Evolutionary conservation across 2,888 invertebrate genomes (phyloP).

Genomic region (Epistrophe grossulariae): DNA sequence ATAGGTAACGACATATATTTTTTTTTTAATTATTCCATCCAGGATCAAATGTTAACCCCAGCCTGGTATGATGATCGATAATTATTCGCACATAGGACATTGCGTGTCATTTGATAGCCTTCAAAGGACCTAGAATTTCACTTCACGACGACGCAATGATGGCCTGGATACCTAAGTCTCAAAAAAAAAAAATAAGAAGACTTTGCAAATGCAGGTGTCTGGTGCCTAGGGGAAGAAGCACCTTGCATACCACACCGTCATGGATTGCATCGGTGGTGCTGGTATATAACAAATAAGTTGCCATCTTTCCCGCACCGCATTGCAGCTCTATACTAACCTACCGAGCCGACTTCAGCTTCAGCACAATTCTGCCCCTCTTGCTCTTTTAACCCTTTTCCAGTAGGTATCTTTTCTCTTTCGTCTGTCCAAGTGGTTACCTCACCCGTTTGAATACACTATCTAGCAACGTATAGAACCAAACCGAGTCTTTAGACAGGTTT

Average conservation of each 20-base stretch:
- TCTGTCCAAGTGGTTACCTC: conserved; percentile 61
- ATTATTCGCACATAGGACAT: conserved; percentile 52
- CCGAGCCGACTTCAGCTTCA: conserved; percentile 14
- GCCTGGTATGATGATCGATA: conserved; percentile 42
- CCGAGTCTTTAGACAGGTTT: conserved; percentile 67
- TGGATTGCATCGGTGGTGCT: conserved; percentile 45
- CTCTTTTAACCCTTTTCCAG: conserved; percentile 29
- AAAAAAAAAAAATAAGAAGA: conserved; percentile 10
- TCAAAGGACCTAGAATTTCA: conserved; percentile 69
- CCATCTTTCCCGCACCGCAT: conserved; percentile 30
- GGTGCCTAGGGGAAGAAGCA: conserved; percentile 61
- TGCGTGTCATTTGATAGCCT: conserved; percentile 74
- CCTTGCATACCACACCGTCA: conserved; percentile 70
- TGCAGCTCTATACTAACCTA: neutral
- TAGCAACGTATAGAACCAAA: conserved; percentile 58
- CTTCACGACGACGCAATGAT: conserved; percentile 20
- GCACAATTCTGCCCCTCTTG: conserved; percentile 7
- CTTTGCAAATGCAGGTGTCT: conserved; percentile 71
- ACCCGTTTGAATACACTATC: conserved; percentile 52
- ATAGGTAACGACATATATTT: no score
- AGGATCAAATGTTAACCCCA: conserved; percentile 61
- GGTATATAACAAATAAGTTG: conserved; percentile 28
- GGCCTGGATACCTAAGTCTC: conserved; percentile 49
- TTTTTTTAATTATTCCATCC: conserved; percentile 5
- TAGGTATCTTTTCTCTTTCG: conserved; percentile 19